Percentiles rank a stretch among this genome's conserved stretches.
phyloP scores from a whole-genome alignment of 2,113 vertebrate species.

The Cheilinus undulatus region DNA sequence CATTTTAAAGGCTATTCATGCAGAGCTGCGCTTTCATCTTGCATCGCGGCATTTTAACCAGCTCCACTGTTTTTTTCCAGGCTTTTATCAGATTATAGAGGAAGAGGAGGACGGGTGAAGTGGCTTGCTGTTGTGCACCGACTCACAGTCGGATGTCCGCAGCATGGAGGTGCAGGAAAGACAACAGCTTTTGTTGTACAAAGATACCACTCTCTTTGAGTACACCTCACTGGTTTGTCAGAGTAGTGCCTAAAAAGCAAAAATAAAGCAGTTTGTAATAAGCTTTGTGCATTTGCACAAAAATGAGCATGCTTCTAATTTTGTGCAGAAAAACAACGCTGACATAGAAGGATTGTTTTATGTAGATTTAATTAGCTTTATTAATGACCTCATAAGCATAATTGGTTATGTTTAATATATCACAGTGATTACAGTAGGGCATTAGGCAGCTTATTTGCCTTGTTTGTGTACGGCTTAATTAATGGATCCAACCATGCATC shows the following conservation, averaged over 20 bases:
- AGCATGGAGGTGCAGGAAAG: conserved; percentile 41
- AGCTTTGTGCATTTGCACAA: neutral
- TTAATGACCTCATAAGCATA: conserved; percentile 64
- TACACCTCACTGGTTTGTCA: neutral
- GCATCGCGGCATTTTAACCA: conserved; percentile 55
- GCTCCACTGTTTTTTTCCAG: conserved; percentile 35
- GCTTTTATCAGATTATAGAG: conserved; percentile 59
- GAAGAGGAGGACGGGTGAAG: conserved; percentile 48
- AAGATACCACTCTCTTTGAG: neutral
- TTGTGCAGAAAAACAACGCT: conserved; percentile 9
- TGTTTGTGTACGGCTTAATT: conserved; percentile 54
- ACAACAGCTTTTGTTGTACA: conserved; percentile 8
- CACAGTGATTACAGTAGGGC: conserved; percentile 53
- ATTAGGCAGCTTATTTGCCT: conserved; percentile 50
- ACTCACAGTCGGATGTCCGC: conserved; percentile 46
- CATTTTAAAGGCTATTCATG: conserved; percentile 72
- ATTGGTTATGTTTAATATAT: conserved; percentile 61
- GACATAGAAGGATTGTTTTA: conserved; percentile 34
- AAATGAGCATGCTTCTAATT: neutral
- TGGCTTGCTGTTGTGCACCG: conserved; percentile 40
- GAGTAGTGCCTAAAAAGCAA: neutral
- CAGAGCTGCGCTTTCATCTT: conserved; percentile 63
- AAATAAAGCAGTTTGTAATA: too few species aligned
- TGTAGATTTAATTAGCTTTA: conserved; percentile 54
- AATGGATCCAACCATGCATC: conserved; percentile 40